Evolutionary conservation across 2,888 invertebrate species (phyloP).

Genomic region (Temnothorax unifasciatus): DNA sequence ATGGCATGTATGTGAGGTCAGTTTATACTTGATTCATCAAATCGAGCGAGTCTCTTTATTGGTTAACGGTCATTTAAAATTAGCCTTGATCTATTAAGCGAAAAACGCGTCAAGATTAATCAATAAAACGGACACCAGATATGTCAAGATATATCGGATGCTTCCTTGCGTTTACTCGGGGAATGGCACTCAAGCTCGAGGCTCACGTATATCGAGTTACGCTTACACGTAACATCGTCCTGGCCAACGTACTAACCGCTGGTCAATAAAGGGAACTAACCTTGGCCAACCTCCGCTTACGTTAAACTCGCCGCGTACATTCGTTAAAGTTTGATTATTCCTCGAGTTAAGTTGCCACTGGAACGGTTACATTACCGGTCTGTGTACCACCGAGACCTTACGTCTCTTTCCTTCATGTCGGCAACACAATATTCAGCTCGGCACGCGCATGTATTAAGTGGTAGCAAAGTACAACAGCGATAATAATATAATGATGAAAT

Average conservation of each 20-base stretch:
- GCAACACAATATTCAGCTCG: constrained; percentile 54
- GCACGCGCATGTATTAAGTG: not conserved
- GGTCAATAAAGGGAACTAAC: constrained; percentile 72
- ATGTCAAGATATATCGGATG: not conserved
- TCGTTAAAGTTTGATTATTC: constrained; percentile 74
- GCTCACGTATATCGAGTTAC: not conserved
- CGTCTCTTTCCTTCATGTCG: constrained; percentile 3
- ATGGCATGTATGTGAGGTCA: not conserved
- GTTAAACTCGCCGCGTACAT: constrained; percentile 59
- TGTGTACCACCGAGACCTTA: not conserved
- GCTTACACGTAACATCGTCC: constrained; percentile 65
- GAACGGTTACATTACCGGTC: constrained; percentile 65
- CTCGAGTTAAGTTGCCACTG: constrained; percentile 67
- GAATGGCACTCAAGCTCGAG: not conserved
- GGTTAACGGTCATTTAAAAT: not conserved
- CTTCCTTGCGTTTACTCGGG: not conserved
- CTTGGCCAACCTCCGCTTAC: constrained; percentile 69
- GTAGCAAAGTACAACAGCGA: not conserved
- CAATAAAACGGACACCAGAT: constrained; percentile 5
- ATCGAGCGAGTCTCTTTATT: not conserved
- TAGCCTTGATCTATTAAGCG: not conserved
- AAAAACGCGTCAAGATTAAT: constrained; percentile 19
- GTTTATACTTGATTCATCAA: not conserved
- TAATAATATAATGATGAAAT: not conserved
- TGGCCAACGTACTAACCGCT: constrained; percentile 67